Conservation (phyloP, 2,113 vertebrate species). For the Aegithalos caudatus region DNA sequence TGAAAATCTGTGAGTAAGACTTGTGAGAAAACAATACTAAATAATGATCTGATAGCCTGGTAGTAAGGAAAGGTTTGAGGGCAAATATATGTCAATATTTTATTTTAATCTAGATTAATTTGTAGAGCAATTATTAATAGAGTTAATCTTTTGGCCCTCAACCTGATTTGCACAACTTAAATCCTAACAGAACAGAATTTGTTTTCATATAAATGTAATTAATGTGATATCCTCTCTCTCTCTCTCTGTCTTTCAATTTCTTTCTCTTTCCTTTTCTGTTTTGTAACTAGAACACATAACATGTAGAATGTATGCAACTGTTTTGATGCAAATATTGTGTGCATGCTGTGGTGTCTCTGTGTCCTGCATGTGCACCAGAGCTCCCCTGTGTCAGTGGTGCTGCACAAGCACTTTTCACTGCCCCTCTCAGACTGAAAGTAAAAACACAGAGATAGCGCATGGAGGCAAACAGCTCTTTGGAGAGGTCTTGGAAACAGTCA, state of each 20-base stretch:
- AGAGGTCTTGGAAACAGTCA: background rate
- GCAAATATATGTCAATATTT: background rate
- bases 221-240: background rate
- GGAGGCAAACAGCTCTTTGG: background rate
- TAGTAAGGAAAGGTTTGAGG: background rate
- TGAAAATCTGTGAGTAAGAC: background rate
- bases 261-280: background rate
- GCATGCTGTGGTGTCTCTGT: background rate
- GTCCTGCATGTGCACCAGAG: rapidly evolving
- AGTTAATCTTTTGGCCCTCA: background rate
- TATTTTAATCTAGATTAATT: background rate
- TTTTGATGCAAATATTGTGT: background rate
- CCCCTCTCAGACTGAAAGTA: background rate
- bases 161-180: background rate
- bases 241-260: background rate
- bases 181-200: background rate
- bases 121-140: background rate
- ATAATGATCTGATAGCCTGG: background rate
- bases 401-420: background rate
- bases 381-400: background rate
- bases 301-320: background rate
- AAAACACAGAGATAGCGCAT: background rate
- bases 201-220: background rate
- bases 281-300: background rate
- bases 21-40: background rate